Evolutionary conservation across 2,888 invertebrate genomes (phyloP).

Genomic region (Chorisops tibialis): DNA sequence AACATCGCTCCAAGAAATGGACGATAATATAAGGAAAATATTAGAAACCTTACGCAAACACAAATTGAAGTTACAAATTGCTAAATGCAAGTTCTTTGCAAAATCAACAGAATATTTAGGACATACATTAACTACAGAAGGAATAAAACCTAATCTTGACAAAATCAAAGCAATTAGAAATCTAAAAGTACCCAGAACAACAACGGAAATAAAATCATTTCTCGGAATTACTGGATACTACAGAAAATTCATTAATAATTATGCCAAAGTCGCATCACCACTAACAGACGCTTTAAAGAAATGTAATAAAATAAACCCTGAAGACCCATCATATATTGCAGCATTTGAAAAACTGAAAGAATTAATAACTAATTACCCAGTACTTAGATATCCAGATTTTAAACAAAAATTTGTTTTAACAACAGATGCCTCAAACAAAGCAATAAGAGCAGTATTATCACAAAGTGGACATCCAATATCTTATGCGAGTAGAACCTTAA

Average conservation of each 20-base stretch:
- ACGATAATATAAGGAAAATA: background rate
- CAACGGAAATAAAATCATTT: conserved; percentile 28
- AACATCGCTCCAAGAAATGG: too few species aligned
- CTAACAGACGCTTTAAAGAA: conserved; percentile 35
- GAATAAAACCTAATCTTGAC: conserved; percentile 1
- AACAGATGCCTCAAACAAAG: too few species aligned
- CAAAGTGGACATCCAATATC: too few species aligned
- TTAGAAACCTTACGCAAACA: background rate
- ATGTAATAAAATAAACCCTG: background rate
- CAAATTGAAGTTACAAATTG: conserved; percentile 5
- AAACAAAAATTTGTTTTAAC: too few species aligned
- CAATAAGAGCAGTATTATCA: too few species aligned
- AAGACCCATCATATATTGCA: conserved; percentile 5
- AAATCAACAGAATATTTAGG: conserved; percentile 5
- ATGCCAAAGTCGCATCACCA: too few species aligned
- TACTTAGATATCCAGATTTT: too few species aligned
- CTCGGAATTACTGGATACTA: background rate
- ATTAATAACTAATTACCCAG: too few species aligned
- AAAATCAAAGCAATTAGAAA: background rate
- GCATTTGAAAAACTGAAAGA: too few species aligned
- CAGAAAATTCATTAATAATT: too few species aligned
- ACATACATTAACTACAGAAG: background rate
- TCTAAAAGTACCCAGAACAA: background rate
- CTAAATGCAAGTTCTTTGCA: background rate
- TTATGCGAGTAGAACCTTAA: too few species aligned